phyloP scores from a whole-genome alignment of 2,888 invertebrate species.

The Hylaea fasciaria region DNA sequence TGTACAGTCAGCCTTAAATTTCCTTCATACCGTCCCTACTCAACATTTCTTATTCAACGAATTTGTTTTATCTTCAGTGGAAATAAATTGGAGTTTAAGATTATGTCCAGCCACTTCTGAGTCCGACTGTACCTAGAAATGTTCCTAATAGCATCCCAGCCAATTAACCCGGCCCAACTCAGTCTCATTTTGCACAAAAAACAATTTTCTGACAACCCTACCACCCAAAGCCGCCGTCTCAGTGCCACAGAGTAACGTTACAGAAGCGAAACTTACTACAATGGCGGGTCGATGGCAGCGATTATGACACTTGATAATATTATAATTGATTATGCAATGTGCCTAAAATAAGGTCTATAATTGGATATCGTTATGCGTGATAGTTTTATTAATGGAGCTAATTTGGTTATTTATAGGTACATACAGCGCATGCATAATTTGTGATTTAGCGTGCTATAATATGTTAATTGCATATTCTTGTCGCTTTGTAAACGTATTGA shows the following conservation, averaged over 20 bases:
- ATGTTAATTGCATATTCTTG: not conserved
- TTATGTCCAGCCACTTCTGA: no score
- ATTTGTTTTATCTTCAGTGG: no score
- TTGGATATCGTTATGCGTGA: conserved; percentile 4
- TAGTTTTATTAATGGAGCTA: not conserved
- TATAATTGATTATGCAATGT: no score
- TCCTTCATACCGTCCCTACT: no score
- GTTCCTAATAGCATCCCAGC: no score
- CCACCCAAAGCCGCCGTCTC: not conserved
- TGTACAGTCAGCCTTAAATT: no score
- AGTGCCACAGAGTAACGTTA: conserved; percentile 19
- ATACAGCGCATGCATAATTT: not conserved
- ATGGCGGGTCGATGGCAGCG: conserved; percentile 21
- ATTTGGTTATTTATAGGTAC: not conserved
- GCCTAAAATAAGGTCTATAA: conserved; percentile 6
- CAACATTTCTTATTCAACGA: no score
- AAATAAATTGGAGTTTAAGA: no score
- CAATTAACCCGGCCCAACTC: no score
- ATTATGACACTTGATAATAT: conserved; percentile 1
- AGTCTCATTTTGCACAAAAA: not conserved
- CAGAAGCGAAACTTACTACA: conserved; percentile 27
- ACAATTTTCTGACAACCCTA: not conserved
- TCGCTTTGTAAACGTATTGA: no score
- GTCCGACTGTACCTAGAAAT: no score
- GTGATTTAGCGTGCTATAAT: no score